phyloP scores from a whole-genome alignment of 2,113 vertebrate species.

The Microtus ochrogaster region DNA sequence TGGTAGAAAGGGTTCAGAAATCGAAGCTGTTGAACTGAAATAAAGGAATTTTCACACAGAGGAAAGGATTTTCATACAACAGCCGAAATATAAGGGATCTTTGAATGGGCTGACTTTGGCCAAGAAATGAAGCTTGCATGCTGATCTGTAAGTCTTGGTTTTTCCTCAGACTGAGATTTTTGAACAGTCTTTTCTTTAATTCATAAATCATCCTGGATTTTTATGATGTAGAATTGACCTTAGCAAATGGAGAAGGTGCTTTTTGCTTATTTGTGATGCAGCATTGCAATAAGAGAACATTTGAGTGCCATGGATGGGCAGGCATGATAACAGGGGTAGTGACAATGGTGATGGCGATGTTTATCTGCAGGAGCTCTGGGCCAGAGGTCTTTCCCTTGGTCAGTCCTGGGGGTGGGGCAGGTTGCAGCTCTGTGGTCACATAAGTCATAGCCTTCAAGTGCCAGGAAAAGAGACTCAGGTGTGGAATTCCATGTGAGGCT shows the following conservation, averaged over 20 bases:
- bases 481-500: slow-evolving; percentile 46
- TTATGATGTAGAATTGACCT: background rate
- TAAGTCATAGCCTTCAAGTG: slow-evolving; percentile 43
- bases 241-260: background rate
- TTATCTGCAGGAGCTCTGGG: background rate
- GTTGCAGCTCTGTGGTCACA: background rate
- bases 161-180: background rate
- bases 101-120: background rate
- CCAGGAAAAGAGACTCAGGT: slow-evolving; percentile 60
- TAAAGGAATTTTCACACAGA: background rate
- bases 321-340: fast-evolving
- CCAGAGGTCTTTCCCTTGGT: background rate
- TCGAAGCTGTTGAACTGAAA: background rate
- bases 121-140: background rate
- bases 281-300: background rate
- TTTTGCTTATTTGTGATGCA: background rate
- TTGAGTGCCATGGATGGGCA: no score
- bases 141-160: background rate
- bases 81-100: background rate
- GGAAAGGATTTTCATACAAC: background rate
- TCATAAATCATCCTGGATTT: background rate
- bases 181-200: background rate
- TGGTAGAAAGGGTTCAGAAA: background rate
- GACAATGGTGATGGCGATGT: background rate
- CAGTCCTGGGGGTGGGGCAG: background rate